Conservation (phyloP, 1,140 invertebrate genomes). For the Tetramorium simillimum region DNA sequence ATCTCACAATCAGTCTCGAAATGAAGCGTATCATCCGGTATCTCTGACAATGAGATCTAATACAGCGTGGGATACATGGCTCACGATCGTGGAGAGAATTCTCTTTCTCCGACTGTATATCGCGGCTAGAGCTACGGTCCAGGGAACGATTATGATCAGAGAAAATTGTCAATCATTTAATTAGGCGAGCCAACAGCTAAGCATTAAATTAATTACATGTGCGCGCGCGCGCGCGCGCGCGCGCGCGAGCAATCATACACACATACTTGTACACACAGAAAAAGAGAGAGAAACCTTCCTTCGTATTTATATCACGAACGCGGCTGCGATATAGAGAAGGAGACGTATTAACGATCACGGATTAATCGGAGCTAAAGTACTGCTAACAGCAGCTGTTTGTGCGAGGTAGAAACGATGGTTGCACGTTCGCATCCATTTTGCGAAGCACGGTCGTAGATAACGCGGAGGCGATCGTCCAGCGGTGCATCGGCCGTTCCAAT, state of each 20-base stretch:
- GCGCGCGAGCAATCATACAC: too few relatives aligned
- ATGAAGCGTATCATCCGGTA: neutral
- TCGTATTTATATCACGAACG: neutral
- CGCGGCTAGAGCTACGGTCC: neutral
- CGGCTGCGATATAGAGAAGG: neutral
- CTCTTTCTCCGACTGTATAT: neutral
- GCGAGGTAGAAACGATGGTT: slow-evolving; percentile 37
- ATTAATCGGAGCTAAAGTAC: slow-evolving; percentile 29
- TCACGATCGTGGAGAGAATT: slow-evolving; percentile 9
- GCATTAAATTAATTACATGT: neutral
- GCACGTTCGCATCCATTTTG: slow-evolving; percentile 58
- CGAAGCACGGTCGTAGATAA: slow-evolving; percentile 64
- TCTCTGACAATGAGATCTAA: neutral
- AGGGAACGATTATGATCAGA: neutral
- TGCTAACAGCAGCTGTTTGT: slow-evolving; percentile 41
- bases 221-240: too few relatives aligned
- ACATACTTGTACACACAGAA: neutral
- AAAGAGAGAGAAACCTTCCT: slow-evolving; percentile 10
- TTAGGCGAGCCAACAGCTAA: neutral
- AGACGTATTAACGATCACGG: slow-evolving; percentile 2
- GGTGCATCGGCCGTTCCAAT: slow-evolving; percentile 22
- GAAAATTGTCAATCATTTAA: neutral
- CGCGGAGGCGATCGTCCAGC: slow-evolving; percentile 19
- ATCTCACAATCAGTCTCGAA: neutral
- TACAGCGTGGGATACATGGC: neutral